These are phyloP conservation scores for Terrapene triunguis DNA, from an alignment of 2,113 vertebrate species.

Conservation along the genomic window DNA sequence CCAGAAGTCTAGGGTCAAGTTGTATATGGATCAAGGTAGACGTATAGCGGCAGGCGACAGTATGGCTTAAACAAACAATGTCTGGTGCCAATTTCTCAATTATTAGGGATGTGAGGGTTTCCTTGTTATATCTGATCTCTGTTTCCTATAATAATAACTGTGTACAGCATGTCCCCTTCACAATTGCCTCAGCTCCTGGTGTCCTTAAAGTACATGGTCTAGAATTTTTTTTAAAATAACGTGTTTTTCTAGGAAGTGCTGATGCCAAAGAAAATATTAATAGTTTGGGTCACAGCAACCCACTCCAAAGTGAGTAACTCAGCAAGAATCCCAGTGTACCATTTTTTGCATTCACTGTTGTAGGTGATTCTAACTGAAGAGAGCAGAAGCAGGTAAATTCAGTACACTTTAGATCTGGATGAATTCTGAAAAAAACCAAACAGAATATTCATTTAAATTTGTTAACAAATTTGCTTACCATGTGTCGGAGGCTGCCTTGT, in stretches of 20 bases:
- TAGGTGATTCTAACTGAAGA: constrained; percentile 42
- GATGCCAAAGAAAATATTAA: constrained; percentile 45
- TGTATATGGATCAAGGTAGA: constrained; percentile 55
- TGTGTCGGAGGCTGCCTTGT: not conserved
- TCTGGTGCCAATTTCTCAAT: constrained; percentile 1
- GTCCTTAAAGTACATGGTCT: constrained; percentile 58
- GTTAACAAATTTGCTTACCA: not conserved
- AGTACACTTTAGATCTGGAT: not conserved
- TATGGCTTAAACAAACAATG: constrained; percentile 42
- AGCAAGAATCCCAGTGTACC: constrained; percentile 40
- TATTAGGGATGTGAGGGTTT: constrained; percentile 51
- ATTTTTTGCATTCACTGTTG: not conserved
- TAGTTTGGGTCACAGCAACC: constrained; percentile 34
- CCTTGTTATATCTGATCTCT: constrained; percentile 49
- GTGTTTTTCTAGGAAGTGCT: constrained; percentile 69
- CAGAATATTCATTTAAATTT: not conserved
- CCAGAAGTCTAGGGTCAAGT: constrained; percentile 42
- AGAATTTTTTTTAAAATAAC: constrained; percentile 68
- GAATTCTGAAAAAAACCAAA: not conserved
- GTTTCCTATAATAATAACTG: constrained; percentile 62
- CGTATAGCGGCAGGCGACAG: constrained; percentile 54
- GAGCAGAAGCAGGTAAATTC: not conserved
- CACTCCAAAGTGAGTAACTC: constrained; percentile 37
- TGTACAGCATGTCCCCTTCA: constrained; percentile 43
- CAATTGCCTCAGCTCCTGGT: constrained; percentile 42